A percentile compares a stretch with the other conserved stretches of the same genome.
These are phyloP conservation scores for Noctilio leporinus DNA, from an alignment of 2,113 vertebrate species.

Conservation along the genomic window DNA sequence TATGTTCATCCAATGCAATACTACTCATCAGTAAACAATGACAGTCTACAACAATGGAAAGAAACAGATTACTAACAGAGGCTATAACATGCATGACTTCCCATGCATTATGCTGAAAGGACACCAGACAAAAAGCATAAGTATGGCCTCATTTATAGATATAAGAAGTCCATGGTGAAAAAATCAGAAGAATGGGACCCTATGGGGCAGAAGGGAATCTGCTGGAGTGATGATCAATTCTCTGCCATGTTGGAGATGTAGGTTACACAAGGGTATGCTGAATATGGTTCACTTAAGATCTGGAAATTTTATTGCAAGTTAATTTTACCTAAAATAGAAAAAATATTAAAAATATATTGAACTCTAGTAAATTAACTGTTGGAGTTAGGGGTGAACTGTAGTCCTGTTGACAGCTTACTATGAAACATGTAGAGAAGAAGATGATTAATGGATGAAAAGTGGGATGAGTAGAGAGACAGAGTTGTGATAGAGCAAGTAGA, in stretches of 20 bases:
- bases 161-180: not conserved
- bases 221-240: not conserved
- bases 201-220: not conserved
- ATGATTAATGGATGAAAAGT: not conserved
- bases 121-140: not conserved
- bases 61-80: not conserved
- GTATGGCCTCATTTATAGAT: not conserved
- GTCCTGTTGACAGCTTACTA: not conserved
- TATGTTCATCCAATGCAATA: not conserved
- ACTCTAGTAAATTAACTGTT: not conserved
- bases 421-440: not conserved
- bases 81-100: not conserved
- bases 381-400: not conserved
- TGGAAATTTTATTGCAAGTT: not conserved
- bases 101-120: not conserved
- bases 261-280: not conserved
- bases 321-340: not conserved
- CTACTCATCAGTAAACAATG: not conserved
- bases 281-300: not conserved
- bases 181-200: not conserved
- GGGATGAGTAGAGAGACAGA: not conserved
- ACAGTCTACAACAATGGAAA: not conserved
- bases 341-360: conserved; percentile 12
- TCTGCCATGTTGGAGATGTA: not conserved
- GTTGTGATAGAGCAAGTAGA: not conserved